These are phyloP conservation scores for Ophraella communa DNA, from an alignment of 2,888 invertebrate species.

Conservation along the genomic window DNA sequence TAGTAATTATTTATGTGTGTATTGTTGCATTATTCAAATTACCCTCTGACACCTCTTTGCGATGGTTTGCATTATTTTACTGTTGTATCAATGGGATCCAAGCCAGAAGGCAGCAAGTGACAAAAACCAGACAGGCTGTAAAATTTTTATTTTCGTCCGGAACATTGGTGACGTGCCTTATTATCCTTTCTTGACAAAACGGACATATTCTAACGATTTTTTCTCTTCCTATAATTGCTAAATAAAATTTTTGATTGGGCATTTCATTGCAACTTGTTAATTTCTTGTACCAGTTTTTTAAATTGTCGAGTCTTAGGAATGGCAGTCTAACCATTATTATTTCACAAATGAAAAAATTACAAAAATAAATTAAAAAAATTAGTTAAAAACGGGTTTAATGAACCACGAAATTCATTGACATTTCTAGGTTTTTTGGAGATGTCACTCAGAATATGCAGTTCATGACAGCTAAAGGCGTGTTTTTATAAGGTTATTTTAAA, in stretches of 20 bases:
- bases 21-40: too few species aligned
- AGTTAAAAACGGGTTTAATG: too few species aligned
- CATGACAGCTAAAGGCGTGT: too few species aligned
- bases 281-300: neutral
- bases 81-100: neutral
- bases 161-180: neutral
- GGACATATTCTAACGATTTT: neutral
- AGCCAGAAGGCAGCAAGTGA: neutral
- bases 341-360: too few species aligned
- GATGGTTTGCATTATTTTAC: too few species aligned
- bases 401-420: too few species aligned
- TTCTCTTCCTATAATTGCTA: neutral
- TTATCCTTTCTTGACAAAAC: neutral
- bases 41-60: neutral
- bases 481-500: too few species aligned
- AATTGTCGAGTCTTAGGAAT: neutral
- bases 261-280: neutral
- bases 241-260: neutral
- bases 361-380: too few species aligned
- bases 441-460: too few species aligned
- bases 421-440: too few species aligned
- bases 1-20: too few species aligned
- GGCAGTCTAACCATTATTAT: too few species aligned
- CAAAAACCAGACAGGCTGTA: neutral
- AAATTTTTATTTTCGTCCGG: neutral